phyloP scores from a whole-genome alignment of 2,888 invertebrate genomes.

The Cataglyphis altisquamis region DNA sequence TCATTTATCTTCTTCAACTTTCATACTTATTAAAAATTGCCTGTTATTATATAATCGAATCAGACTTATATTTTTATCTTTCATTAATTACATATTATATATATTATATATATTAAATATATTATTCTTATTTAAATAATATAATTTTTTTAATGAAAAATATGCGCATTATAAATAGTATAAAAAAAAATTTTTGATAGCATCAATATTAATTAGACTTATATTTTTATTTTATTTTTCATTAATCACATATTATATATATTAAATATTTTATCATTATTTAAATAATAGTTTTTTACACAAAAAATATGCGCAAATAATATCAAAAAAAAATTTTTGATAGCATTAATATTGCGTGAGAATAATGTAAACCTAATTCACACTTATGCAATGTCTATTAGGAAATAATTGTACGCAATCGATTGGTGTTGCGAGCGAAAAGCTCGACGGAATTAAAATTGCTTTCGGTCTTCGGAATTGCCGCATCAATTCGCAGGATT shows the following conservation, averaged over 20 bases:
- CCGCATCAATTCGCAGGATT: constrained; percentile 23
- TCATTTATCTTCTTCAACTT: not conserved
- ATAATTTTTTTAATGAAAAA: not conserved
- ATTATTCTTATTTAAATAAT: not conserved
- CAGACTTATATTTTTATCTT: not conserved
- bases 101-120: not conserved
- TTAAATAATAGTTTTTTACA: not conserved
- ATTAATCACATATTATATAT: not conserved
- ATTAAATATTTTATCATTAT: not conserved
- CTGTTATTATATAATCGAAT: not conserved
- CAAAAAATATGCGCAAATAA: not conserved
- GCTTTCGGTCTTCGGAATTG: constrained; percentile 31
- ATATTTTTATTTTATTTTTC: not conserved
- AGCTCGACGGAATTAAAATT: constrained; percentile 38
- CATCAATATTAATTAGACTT: not conserved
- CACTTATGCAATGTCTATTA: constrained; percentile 19
- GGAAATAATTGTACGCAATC: constrained; percentile 26
- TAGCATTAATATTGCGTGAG: not conserved
- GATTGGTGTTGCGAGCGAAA: constrained; percentile 7
- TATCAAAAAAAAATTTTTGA: not conserved
- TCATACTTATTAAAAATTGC: not conserved
- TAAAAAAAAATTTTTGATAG: not conserved
- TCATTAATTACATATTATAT: not conserved
- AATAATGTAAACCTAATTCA: not conserved
- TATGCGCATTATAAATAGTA: not conserved